Base-by-base conservation (phyloP, 2,113 vertebrate species). In the Clupea harengus region DNA sequence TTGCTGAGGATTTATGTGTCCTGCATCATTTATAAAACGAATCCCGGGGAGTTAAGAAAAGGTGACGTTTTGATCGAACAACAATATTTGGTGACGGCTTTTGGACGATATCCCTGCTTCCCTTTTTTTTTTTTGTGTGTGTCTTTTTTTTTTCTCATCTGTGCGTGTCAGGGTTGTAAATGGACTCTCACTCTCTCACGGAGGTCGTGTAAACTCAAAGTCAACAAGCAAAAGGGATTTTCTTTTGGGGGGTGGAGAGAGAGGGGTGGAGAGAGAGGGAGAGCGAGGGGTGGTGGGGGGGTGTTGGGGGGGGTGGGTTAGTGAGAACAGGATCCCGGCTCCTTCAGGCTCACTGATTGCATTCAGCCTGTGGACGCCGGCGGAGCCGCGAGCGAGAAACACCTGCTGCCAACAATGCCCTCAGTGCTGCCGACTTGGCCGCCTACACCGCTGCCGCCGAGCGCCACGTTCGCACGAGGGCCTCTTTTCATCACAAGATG, bases 41-140 rank as follows among this genome's bases (percentile, higher is more conserved):
- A 82, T 86, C 82, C 83, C 49, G 75, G 75, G 85, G 49, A 86
- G 67, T 85, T 78, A 57, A 39, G 82, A 85, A 83, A 57, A 22
- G 18, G 46, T 91, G 88, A 87, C 86, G 18, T 54, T 78, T 87
- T 86, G 89, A 89, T 83, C 87, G 83, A 89, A 81, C n/a, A 84
- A 83, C 49, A 81, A 83, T n/a, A 20, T 87, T 85, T 88, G 88
- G 86, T 90, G 88, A 91, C 89, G 87, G 85, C 87, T 91, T 89
- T 84, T 87, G 67, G 67, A 75, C 7, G 67, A 28, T 67, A 67
- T 10, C 64, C 25, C 64, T 25, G 22, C 10, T n/a, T n/a, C 25
- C 8, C 11, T 32, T 75, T 75, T 75, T 75, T 75, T 32, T 75
- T 75, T 75, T 75, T 75, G 7, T 75, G 28, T 28, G 11, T 32